phyloP scores from a whole-genome alignment of 1,140 invertebrate genomes.

The Mesaphorura yosii region DNA sequence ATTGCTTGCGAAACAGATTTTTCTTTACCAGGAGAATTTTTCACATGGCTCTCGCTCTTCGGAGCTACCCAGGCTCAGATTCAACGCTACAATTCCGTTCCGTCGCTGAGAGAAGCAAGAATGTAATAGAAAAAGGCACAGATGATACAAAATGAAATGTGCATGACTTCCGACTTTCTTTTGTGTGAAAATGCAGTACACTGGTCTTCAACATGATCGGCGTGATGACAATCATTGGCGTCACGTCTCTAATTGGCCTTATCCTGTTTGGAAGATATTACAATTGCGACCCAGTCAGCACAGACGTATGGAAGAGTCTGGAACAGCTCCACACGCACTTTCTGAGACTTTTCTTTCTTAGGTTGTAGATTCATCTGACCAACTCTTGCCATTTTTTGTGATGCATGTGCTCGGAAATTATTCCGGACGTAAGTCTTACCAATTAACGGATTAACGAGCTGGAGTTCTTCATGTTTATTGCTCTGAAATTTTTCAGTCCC shows the following conservation, averaged over 20 bases:
- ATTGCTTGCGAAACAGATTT: too few relatives aligned
- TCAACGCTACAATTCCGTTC: conserved; percentile 16
- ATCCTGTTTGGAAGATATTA: background rate
- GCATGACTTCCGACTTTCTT: too few relatives aligned
- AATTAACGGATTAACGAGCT: too few relatives aligned
- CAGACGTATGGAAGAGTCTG: background rate
- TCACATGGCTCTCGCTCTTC: conserved; percentile 25
- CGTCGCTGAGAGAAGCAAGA: background rate
- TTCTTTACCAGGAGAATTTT: conserved; percentile 54
- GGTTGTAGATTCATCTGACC: conserved; percentile 38
- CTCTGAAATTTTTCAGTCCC: too few relatives aligned
- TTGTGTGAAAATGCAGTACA: conserved; percentile 23
- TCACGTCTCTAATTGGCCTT: conserved; percentile 45
- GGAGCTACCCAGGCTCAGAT: conserved; percentile 27
- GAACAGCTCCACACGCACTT: background rate
- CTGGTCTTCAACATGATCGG: conserved; percentile 37
- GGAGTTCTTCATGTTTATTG: too few relatives aligned
- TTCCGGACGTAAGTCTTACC: too few relatives aligned
- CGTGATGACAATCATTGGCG: conserved; percentile 38
- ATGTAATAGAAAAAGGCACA: conserved; percentile 13
- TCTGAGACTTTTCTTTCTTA: conserved; percentile 20
- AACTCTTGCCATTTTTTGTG: conserved; percentile 56
- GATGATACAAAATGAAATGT: conserved; percentile 11
- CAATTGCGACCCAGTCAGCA: conserved; percentile 19
- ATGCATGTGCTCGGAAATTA: conserved; percentile 56